Percentiles rank a stretch among this genome's conserved stretches.
Evolutionary conservation across 2,797 vertebrate species (phyloP).

Genomic region (Florisuga fusca): DNA sequence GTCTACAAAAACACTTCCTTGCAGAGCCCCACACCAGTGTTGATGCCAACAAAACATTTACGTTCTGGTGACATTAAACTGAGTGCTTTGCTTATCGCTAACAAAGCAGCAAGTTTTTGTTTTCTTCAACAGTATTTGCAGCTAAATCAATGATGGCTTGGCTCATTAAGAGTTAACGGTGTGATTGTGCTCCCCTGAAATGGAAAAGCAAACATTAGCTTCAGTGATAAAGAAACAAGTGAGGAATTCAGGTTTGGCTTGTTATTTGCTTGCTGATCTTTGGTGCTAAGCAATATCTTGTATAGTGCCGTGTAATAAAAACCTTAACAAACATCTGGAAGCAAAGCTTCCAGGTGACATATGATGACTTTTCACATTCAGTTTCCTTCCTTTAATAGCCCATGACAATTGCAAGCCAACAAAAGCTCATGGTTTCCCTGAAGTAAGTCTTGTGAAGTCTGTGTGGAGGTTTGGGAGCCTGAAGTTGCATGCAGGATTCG

Average conservation of each 20-base stretch:
- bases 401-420: neutral
- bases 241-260: neutral
- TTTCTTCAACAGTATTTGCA: neutral
- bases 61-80: neutral
- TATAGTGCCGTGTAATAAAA: neutral
- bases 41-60: neutral
- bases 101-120: neutral
- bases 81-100: neutral
- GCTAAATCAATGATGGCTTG: neutral
- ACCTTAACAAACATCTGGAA: neutral
- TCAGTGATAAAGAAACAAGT: neutral
- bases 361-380: neutral
- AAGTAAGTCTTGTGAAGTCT: neutral
- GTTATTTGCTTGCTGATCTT: neutral
- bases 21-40: neutral
- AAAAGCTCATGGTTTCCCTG: neutral
- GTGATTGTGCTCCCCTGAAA: neutral
- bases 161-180: constrained; percentile 3
- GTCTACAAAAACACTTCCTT: neutral
- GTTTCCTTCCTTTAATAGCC: neutral
- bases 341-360: neutral
- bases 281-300: neutral
- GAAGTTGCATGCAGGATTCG: neutral
- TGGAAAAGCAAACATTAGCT: neutral
- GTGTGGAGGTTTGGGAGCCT: neutral